Evolutionary conservation across 2,888 invertebrate species (phyloP).

Genomic region (Archaeoteleia sp.): DNA sequence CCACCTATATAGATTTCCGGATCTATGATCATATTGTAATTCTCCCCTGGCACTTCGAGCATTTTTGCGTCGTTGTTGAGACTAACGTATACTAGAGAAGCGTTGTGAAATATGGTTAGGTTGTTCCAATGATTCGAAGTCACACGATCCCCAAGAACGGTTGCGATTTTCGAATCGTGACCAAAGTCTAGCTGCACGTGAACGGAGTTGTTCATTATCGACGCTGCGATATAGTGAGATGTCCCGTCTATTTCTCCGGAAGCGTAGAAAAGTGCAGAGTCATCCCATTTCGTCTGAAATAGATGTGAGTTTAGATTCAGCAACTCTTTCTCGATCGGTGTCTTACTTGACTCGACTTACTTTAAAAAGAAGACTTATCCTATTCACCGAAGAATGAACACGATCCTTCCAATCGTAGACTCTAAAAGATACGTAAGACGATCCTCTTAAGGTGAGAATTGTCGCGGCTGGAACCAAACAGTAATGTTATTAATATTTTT

Average conservation of each 20-base stretch:
- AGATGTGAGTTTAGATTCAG: too few species aligned
- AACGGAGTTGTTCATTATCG: constrained; percentile 88
- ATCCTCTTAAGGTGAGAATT: constrained; percentile 89
- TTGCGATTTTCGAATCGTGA: constrained; percentile 82
- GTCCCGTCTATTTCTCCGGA: constrained; percentile 92
- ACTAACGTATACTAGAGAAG: constrained; percentile 83
- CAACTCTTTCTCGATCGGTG: too few species aligned
- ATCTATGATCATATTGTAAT: constrained; percentile 88
- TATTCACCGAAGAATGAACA: constrained; percentile 89
- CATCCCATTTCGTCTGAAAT: constrained; percentile 88
- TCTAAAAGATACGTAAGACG: constrained; percentile 93
- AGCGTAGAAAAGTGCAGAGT: constrained; percentile 94
- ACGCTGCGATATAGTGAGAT: constrained; percentile 92
- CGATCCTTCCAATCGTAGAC: constrained; percentile 95
- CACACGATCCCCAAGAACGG: constrained; percentile 81
- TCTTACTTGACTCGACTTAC: constrained; percentile 73
- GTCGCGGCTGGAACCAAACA: constrained; percentile 83
- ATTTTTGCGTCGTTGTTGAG: constrained; percentile 84
- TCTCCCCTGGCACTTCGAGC: constrained; percentile 84
- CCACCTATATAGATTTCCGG: constrained; percentile 95
- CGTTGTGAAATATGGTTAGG: constrained; percentile 88
- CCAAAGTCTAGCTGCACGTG: constrained; percentile 93
- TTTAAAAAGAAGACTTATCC: constrained; percentile 92
- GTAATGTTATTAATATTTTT: background rate
- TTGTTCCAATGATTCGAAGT: constrained; percentile 92